Evolutionary conservation across 2,888 invertebrate species (phyloP), one percentile per base, ranked within the genome.

Genomic region (Plutella xylostella): DNA sequence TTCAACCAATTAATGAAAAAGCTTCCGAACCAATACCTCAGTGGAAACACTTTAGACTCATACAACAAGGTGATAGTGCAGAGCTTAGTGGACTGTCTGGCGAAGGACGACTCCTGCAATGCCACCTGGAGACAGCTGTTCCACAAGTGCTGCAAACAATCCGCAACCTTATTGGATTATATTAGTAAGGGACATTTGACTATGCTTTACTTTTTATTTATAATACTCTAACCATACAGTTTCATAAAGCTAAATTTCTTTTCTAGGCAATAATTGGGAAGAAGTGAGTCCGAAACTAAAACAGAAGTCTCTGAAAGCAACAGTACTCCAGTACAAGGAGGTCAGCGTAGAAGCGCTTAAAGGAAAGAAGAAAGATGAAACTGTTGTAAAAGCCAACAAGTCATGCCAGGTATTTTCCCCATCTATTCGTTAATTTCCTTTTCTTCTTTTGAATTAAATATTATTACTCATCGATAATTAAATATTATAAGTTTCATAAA

Each of bases 111-210:
- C 49, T 86, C 87, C 0, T 88, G 89, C 56, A 89, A 89, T 55
- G 85, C 85, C 39, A 83, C 85, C 0, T 92, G 92, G 92, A 84
- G 85, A 56, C 89, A 89, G 55, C 67, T 89, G 42, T 91, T 92
- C 69, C 72, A 85, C 22, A 90, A 89, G 60, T 86, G 91, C 58
- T 79, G 89, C 18, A 82, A 85, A 47, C 88, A 89, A 57, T 90
- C 91, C 17, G 88, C 89, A 31, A 77, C 89, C 18, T 68, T 92
- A 40, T 75, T 92, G 28, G 83, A 82, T 49, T 86, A 80, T 67
- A 83, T 86, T 55, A 78, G 86, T 87, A 63, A 72, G 72, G 67
- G 44, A n/a, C n/a, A n/a, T n/a, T n/a, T n/a, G n/a, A n/a, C n/a
- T n/a, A n/a, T n/a, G n/a, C n/a, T n/a, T n/a, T n/a, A n/a, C n/a